Base-by-base conservation (phyloP, 2,113 vertebrate genomes). In the Limnothrissa miodon region DNA sequence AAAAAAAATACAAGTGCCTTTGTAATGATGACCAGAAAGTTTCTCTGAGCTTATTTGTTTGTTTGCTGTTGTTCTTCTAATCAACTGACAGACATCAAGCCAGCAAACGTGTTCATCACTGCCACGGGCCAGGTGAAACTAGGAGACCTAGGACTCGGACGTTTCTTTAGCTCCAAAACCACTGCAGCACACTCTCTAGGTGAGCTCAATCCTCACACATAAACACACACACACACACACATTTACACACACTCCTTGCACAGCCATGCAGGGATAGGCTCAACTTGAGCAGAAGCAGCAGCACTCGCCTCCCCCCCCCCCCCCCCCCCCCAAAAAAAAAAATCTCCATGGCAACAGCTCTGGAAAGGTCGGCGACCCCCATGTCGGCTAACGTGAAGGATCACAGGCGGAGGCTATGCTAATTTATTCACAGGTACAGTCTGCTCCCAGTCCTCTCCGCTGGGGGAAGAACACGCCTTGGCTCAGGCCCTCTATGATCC, bases 41-140 rank as follows among this genome's bases (percentile, higher is more conserved):
- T 80, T 80, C 39, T 15, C 29, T 45, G 66, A 74, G 15, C 4
- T 56, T 56, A 6, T 42, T 3, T 56, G 10, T 48, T 48, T 15
- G 11, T 48, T 48, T 48, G 46, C 3, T 48, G 2, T 74, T 29
- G 29, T 74, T 36, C 66, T 33, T 36, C 66, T 74, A 13, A 9
- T 74, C 29, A 4, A 74, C 33, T 46, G 5, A 79, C 92, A 97
- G 96, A 97, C 92, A 97, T 97, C 93, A 97, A 97, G 89, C 96
- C 96, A 9, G 96, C 96, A 86, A 97, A 97, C 0, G 96, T 97
- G 89, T 97, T 97, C 90, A 96, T 97, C 90, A 97, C 96, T 15
- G 96, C 96, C 82, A 95, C 95, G 0, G 96, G 96, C 80, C 92
- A 95, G 45, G 96, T 97, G 89, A 97, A 97, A 89, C 94, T 97